Percentiles rank a stretch among this genome's conserved stretches.
phyloP scores from a whole-genome alignment of 2,797 vertebrate species.

The Chaetodon trifasciatus region DNA sequence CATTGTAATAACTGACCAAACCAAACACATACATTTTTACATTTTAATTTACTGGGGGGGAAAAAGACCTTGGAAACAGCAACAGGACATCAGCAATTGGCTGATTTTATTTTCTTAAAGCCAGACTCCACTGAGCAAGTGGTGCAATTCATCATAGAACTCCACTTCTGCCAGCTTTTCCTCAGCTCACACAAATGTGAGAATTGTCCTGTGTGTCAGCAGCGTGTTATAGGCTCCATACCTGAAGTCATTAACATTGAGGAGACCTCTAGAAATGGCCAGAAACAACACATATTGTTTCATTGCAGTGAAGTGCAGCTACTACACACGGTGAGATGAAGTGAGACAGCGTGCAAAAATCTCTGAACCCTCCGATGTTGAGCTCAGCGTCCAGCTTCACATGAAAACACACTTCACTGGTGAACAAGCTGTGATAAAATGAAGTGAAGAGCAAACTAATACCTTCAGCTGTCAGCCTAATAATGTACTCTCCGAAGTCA shows the following conservation, averaged over 20 bases:
- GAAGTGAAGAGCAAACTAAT: conserved; percentile 44
- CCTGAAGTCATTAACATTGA: conserved; percentile 51
- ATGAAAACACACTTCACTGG: conserved; percentile 9
- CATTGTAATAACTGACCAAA: conserved; percentile 59
- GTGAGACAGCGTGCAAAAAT: neutral
- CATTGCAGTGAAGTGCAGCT: conserved; percentile 22
- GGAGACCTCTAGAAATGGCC: conserved; percentile 43
- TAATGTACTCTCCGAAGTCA: conserved; percentile 29
- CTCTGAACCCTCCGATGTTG: conserved; percentile 14
- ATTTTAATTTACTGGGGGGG: conserved; percentile 51
- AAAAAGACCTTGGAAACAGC: conserved; percentile 36
- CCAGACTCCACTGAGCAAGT: conserved; percentile 59
- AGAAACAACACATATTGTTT: conserved; percentile 67
- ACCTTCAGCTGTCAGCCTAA: conserved; percentile 55
- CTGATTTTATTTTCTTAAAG: conserved; percentile 55
- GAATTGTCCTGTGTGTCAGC: conserved; percentile 56
- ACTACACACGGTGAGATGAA: neutral
- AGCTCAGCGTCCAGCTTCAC: conserved; percentile 33
- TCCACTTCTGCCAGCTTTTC: conserved; percentile 42
- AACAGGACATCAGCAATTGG: conserved; percentile 52
- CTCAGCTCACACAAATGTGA: conserved; percentile 39
- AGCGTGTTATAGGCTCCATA: conserved; percentile 57
- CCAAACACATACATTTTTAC: conserved; percentile 58
- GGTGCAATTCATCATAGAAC: conserved; percentile 65
- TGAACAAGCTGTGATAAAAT: conserved; percentile 46